Conservation (phyloP, 2,113 vertebrate genomes). For the Lamprotornis superbus region DNA sequence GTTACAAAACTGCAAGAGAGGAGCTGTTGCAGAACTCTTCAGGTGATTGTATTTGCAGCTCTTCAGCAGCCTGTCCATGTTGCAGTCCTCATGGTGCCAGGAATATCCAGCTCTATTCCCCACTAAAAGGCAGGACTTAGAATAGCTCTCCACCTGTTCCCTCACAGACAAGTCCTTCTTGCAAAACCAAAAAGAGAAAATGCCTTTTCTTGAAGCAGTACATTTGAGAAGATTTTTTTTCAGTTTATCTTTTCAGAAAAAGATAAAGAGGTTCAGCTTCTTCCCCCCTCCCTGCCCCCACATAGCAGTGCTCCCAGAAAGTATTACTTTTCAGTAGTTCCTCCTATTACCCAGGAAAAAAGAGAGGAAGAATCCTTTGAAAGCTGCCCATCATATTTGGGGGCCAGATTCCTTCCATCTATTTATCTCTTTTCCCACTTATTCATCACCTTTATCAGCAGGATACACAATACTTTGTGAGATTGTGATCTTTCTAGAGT, state of each 20-base stretch:
- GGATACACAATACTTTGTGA: background rate
- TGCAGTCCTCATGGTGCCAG: background rate
- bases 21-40: background rate
- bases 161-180: background rate
- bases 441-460: background rate
- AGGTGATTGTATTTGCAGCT: background rate
- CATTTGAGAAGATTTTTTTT: background rate
- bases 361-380: background rate
- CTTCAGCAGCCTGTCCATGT: background rate
- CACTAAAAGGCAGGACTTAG: background rate
- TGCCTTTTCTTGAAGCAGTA: background rate
- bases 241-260: background rate
- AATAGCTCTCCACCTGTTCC: background rate
- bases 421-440: background rate
- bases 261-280: background rate
- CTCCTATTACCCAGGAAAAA: background rate
- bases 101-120: background rate
- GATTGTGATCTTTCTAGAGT: background rate
- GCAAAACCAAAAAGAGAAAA: background rate
- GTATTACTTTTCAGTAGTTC: background rate
- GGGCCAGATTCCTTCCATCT: background rate
- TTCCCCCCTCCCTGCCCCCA: rapidly evolving
- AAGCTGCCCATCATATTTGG: background rate
- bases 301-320: background rate
- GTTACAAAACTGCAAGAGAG: background rate